Evolutionary conservation across 2,113 vertebrate genomes (phyloP), one percentile per base, ranked within the genome.

Genomic region (Apus apus): DNA sequence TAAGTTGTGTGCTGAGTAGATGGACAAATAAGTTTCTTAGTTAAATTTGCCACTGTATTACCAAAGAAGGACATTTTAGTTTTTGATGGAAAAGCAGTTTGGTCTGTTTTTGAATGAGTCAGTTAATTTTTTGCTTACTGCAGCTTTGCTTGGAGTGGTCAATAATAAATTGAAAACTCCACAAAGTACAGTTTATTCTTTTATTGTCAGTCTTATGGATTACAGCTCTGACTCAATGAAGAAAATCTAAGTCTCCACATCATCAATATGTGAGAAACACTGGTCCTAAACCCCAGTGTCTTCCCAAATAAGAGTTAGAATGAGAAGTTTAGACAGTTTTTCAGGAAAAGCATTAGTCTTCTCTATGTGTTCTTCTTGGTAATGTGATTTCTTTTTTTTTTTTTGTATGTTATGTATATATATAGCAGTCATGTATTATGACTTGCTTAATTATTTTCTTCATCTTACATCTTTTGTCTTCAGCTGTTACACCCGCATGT

Each of bases 91-190:
- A 89, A 92, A 85, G 26, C 29, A 60, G 13, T 43, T 90, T 61
- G 7, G 6, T 91, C 43, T 83, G 15, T 9, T 84, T 92, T 68
- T 70, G 70, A 92, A 82, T 73, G 85, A 92, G 36, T 85, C 61
- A 71, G 48, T 90, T 70, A 64, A 38, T 93, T 77, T 93, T 92
- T 93, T 97, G 83, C 80, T 94, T 89, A 83, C 85, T 75, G 38
- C 65, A 89, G 58, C 74, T 93, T 87, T 90, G 48, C 80, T 93
- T 72, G 58, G 65, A 86, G 54, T 67, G 36, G 67, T 34, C 70
- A 56, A 46, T 90, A 85, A 84, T 84, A 60, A 91, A 60, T 1
- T 92, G 80, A 94, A 97, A 88, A 88, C 60, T 88, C 78, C 66
- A 64, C 64, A 34, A 83, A 92, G 64, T 61, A 40, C 78, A 12